phyloP scores from a whole-genome alignment of 2,888 invertebrate species.

The Heliconius erato region DNA sequence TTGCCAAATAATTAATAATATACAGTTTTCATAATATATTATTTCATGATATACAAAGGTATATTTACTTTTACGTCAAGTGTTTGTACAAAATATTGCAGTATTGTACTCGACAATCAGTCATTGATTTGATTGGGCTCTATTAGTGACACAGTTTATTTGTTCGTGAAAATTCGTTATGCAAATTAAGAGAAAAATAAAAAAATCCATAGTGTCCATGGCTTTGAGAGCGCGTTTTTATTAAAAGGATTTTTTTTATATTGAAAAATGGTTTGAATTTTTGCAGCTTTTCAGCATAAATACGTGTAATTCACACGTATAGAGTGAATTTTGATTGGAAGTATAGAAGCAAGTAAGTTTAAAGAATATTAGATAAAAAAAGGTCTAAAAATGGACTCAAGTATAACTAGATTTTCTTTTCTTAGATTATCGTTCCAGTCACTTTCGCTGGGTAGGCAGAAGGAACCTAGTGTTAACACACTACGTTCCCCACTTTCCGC shows the following conservation, averaged over 20 bases:
- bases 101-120: constrained; percentile 50
- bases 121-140: constrained; percentile 53
- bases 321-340: background rate
- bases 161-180: constrained; percentile 56
- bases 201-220: constrained; percentile 27
- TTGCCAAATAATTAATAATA: background rate
- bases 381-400: background rate
- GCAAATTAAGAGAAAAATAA: constrained; percentile 40
- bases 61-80: constrained; percentile 40
- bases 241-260: constrained; percentile 18
- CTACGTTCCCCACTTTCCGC: no score
- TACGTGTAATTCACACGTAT: background rate
- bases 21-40: background rate
- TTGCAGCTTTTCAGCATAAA: background rate
- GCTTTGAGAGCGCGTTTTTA: constrained; percentile 27
- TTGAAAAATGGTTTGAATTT: constrained; percentile 6
- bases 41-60: constrained; percentile 34
- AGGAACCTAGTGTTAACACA: no score
- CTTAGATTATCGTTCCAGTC: no score
- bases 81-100: constrained; percentile 44
- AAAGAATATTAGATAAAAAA: background rate
- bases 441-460: no score
- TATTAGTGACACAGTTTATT: constrained; percentile 57
- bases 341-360: background rate
- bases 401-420: no score